These are phyloP conservation scores for Naja naja DNA, from an alignment of 2,113 vertebrate species.

Conservation along the genomic window DNA sequence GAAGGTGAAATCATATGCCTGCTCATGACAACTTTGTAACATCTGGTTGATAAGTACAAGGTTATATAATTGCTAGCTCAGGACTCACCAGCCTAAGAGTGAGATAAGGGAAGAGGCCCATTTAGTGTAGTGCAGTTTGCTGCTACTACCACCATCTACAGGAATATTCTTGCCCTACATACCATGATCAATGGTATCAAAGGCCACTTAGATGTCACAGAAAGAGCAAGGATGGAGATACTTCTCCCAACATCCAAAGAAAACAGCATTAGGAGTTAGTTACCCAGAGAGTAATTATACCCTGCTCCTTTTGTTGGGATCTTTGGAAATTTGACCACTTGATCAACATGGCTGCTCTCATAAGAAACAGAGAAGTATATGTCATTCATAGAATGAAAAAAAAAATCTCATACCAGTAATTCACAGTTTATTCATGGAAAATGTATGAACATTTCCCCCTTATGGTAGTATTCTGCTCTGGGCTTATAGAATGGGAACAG, in stretches of 20 bases:
- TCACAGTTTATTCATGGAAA: not conserved
- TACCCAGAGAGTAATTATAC: not conserved
- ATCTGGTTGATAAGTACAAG: no score
- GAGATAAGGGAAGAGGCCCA: no score
- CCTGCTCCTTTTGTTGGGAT: not conserved
- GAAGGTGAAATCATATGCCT: no score
- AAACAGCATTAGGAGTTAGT: not conserved
- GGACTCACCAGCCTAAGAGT: no score
- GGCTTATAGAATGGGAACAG: not conserved
- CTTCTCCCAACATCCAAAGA: not conserved
- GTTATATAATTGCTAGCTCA: no score
- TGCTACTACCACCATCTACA: no score
- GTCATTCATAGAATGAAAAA: not conserved
- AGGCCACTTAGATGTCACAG: not conserved
- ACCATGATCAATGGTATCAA: not conserved
- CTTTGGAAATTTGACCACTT: not conserved
- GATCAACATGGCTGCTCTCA: not conserved
- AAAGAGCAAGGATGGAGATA: not conserved
- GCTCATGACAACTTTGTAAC: no score
- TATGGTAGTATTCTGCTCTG: not conserved
- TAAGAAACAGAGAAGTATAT: not conserved
- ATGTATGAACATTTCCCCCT: not conserved
- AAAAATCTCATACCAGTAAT: not conserved
- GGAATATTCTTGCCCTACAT: no score
- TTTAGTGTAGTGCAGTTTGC: no score